Evolutionary conservation across 2,797 vertebrate species (phyloP).

Genomic region (Xiphophorus birchmanni): DNA sequence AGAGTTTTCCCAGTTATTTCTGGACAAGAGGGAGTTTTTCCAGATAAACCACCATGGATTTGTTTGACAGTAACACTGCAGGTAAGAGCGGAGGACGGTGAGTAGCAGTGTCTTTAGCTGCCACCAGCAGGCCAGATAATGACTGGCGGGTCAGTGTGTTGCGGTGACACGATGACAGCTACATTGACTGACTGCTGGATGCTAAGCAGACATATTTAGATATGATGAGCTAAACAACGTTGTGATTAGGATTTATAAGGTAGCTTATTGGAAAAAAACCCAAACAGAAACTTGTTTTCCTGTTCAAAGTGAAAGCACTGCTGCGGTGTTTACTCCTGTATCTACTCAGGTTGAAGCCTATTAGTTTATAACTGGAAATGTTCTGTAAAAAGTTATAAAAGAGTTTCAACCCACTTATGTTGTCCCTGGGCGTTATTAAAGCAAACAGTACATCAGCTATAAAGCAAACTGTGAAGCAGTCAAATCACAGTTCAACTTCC

Average conservation of each 20-base stretch:
- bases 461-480: neutral
- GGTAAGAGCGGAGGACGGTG: conserved; percentile 41
- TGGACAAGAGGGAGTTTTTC: conserved; percentile 18
- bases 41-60: conserved; percentile 70
- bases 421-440: conserved; percentile 35
- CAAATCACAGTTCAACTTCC: conserved; percentile 45
- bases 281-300: neutral
- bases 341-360: conserved; percentile 9
- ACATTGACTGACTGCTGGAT: neutral
- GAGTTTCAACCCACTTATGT: conserved; percentile 24
- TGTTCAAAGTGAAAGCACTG: conserved; percentile 8
- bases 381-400: conserved; percentile 27
- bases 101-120: conserved; percentile 39
- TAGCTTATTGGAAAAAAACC: neutral
- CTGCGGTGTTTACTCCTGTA: conserved; percentile 13
- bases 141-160: conserved; percentile 20
- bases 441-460: conserved; percentile 2
- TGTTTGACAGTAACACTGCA: conserved; percentile 77
- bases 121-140: conserved; percentile 66
- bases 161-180: conserved; percentile 3
- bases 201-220: neutral
- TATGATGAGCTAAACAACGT: neutral
- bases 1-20: neutral
- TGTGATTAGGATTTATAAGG: neutral
- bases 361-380: conserved; percentile 24